phyloP scores from a whole-genome alignment of 2,797 vertebrate genomes.

The Tinamus major region DNA sequence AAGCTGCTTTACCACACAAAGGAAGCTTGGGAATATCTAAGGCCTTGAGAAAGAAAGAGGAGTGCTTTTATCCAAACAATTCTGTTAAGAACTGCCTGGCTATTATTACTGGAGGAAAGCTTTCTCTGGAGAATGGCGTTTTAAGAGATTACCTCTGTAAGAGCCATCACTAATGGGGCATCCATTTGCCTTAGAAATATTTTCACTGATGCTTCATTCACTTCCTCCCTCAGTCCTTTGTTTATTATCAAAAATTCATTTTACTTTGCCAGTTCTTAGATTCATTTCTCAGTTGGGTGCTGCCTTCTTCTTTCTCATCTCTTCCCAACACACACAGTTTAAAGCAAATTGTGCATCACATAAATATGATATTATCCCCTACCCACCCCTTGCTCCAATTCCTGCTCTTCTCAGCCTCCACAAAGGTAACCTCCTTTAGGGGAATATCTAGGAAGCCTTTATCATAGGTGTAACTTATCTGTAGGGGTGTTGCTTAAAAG shows the following conservation, averaged over 20 bases:
- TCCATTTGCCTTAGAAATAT: slow-evolving; percentile 29
- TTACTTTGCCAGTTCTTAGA: background rate
- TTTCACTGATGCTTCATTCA: slow-evolving; percentile 22
- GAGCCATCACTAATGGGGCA: background rate
- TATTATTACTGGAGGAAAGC: background rate
- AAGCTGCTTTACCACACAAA: background rate
- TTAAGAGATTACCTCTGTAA: slow-evolving; percentile 21
- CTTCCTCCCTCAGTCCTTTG: slow-evolving; percentile 19
- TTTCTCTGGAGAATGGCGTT: slow-evolving; percentile 20
- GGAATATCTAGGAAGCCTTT: background rate
- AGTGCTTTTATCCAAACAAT: background rate
- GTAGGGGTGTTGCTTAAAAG: background rate
- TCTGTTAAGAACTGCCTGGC: background rate
- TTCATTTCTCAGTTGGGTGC: background rate
- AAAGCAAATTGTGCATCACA: background rate
- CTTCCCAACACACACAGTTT: background rate
- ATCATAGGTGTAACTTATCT: background rate
- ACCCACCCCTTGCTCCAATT: background rate
- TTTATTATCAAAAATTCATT: background rate
- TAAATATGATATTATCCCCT: background rate
- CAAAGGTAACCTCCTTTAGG: background rate
- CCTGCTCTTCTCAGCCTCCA: background rate
- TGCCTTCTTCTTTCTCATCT: background rate
- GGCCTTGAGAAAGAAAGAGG: background rate
- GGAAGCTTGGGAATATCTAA: background rate